Conservation (phyloP, 2,888 invertebrate species). For the Elgonia sp. region DNA sequence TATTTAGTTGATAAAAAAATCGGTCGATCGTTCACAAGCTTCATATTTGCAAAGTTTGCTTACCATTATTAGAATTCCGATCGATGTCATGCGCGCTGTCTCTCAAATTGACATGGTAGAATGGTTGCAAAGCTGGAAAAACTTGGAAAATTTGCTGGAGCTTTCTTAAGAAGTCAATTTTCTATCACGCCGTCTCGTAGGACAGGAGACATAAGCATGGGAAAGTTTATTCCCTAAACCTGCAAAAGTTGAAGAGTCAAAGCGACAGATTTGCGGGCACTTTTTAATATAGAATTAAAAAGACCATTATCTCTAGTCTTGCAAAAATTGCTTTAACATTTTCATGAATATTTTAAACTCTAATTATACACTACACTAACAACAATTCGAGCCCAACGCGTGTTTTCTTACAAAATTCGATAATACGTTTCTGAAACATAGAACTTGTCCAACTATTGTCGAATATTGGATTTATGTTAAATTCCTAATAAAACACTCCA, state of each 20-base stretch:
- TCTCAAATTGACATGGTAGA: conserved; percentile 51
- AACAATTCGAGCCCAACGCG: neutral
- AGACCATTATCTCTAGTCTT: conserved; percentile 42
- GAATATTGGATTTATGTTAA: neutral
- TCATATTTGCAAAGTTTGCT: conserved; percentile 54
- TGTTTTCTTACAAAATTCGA: conserved; percentile 35
- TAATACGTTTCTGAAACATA: conserved; percentile 10
- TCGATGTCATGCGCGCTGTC: conserved; percentile 57
- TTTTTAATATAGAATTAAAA: conserved; percentile 65
- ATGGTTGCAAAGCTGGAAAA: conserved; percentile 59
- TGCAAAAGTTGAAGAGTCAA: conserved; percentile 55
- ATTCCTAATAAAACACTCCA: conserved; percentile 12
- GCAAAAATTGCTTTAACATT: conserved; percentile 50
- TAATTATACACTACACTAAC: conserved; percentile 51
- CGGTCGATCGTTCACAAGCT: conserved; percentile 8
- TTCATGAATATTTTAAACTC: conserved; percentile 65
- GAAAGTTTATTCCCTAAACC: conserved; percentile 64
- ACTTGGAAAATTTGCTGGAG: conserved; percentile 59
- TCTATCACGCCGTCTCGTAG: conserved; percentile 50
- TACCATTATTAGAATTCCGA: conserved; percentile 66
- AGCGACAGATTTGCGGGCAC: conserved; percentile 56
- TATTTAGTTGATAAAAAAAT: conserved; percentile 41
- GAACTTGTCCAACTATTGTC: conserved; percentile 15
- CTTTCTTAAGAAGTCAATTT: conserved; percentile 65
- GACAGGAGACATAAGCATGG: conserved; percentile 54